Evolutionary conservation across 2,113 vertebrate species (phyloP).

Genomic region (Protomyctophum bolini): DNA sequence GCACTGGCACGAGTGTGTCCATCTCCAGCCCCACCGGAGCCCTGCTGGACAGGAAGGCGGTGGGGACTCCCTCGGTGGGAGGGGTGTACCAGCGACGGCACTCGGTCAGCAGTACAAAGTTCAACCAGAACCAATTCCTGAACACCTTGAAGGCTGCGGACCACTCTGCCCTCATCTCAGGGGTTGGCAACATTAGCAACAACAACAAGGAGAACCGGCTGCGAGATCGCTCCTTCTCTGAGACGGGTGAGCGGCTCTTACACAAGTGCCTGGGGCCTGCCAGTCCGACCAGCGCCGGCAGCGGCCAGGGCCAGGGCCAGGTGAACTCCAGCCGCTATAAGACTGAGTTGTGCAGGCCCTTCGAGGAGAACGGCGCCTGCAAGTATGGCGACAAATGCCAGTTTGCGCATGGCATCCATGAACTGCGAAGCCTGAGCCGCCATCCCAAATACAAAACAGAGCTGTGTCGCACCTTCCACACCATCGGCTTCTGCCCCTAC

Average conservation of each 20-base stretch:
- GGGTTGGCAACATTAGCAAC: constrained; percentile 72
- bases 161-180: constrained; percentile 79
- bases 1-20: constrained; percentile 79
- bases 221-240: constrained; percentile 94
- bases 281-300: constrained; percentile 72
- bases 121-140: constrained; percentile 94
- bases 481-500: constrained; percentile 97
- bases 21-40: constrained; percentile 83
- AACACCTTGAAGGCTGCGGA: constrained; percentile 87
- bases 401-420: constrained; percentile 96
- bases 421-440: constrained; percentile 95
- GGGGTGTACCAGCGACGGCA: constrained; percentile 91
- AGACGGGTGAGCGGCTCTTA: constrained; percentile 92
- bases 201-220: constrained; percentile 92
- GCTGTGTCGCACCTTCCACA: constrained; percentile 99
- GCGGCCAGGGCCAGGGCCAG: constrained; percentile 82
- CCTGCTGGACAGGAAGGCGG: constrained; percentile 99
- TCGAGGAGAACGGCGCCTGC: constrained; percentile 96
- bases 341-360: constrained; percentile 96
- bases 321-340: constrained; percentile 99
- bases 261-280: constrained; percentile 81
- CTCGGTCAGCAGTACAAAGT: constrained; percentile 91
- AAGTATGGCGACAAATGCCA: constrained; percentile 99
- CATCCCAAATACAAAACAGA: constrained; percentile 99
- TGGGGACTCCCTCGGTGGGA: constrained; percentile 90